A percentile compares a stretch with the other conserved stretches of the same genome.
phyloP scores from a whole-genome alignment of 2,113 vertebrate species.

The Nettapus auritus region DNA sequence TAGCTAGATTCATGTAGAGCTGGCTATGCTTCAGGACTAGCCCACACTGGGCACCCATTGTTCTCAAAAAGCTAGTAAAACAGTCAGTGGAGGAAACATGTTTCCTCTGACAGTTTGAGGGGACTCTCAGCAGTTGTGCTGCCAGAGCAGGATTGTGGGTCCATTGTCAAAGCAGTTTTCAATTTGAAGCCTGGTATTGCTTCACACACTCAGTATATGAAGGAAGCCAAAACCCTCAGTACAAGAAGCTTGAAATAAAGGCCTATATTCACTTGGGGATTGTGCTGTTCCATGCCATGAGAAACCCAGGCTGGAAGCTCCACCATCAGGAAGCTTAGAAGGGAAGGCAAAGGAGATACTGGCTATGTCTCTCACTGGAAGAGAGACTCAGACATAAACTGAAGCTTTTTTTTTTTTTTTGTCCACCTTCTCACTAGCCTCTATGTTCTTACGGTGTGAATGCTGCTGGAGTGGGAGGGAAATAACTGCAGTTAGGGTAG shows the following conservation, averaged over 20 bases:
- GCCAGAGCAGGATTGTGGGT: not conserved
- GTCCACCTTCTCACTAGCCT: not conserved
- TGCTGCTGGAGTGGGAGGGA: not conserved
- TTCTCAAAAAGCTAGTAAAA: conserved; percentile 13
- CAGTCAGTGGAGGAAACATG: not conserved
- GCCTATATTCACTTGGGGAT: not conserved
- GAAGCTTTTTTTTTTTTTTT: not conserved
- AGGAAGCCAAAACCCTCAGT: not conserved
- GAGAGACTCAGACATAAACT: not conserved
- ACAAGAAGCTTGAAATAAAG: not conserved
- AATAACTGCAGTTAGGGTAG: not conserved
- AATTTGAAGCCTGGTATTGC: not conserved
- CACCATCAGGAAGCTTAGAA: not conserved
- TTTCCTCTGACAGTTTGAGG: not conserved
- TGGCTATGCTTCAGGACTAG: not conserved
- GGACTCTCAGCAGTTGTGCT: not conserved
- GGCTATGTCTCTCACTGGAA: not conserved
- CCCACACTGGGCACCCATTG: not conserved
- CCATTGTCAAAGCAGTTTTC: not conserved
- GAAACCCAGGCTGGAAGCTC: not conserved
- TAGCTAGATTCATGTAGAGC: conserved; percentile 3
- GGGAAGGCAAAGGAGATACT: not conserved
- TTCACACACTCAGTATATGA: not conserved
- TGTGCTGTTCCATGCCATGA: not conserved
- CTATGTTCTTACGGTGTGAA: not conserved